Evolutionary conservation across 2,888 invertebrate genomes (phyloP).

Genomic region (Amphipyra tragopoginis): DNA sequence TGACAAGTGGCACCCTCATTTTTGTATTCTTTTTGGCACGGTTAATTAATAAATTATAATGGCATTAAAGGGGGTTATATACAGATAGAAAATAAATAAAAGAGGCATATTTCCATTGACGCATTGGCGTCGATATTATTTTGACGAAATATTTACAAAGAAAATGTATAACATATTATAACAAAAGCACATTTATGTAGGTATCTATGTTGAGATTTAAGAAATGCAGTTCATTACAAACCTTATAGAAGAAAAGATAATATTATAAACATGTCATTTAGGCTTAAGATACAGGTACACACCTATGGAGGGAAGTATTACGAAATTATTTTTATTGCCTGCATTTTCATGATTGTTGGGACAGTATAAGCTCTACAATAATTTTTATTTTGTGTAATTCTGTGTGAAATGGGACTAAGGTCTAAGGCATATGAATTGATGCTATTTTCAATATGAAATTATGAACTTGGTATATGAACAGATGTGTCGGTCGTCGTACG

Average conservation of each 20-base stretch:
- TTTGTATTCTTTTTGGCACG: too few relatives aligned
- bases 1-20: too few relatives aligned
- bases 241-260: slow-evolving; percentile 50
- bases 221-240: slow-evolving; percentile 79
- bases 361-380: slow-evolving; percentile 10
- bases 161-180: slow-evolving; percentile 80
- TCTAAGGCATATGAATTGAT: background rate
- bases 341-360: slow-evolving; percentile 3
- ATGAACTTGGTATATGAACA: too few relatives aligned
- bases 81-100: slow-evolving; percentile 53
- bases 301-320: slow-evolving; percentile 48
- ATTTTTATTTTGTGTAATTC: background rate
- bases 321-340: slow-evolving; percentile 12
- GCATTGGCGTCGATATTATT: slow-evolving; percentile 82
- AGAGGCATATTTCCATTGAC: slow-evolving; percentile 71
- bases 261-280: slow-evolving; percentile 50
- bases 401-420: too few relatives aligned
- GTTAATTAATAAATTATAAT: background rate
- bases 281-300: slow-evolving; percentile 38
- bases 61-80: background rate
- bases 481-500: too few relatives aligned
- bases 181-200: slow-evolving; percentile 85
- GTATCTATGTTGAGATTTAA: slow-evolving; percentile 75
- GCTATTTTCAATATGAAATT: too few relatives aligned
- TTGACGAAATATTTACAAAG: slow-evolving; percentile 87